Evolutionary conservation across 2,113 vertebrate genomes (phyloP).

Genomic region (Actenoides lindsayi): DNA sequence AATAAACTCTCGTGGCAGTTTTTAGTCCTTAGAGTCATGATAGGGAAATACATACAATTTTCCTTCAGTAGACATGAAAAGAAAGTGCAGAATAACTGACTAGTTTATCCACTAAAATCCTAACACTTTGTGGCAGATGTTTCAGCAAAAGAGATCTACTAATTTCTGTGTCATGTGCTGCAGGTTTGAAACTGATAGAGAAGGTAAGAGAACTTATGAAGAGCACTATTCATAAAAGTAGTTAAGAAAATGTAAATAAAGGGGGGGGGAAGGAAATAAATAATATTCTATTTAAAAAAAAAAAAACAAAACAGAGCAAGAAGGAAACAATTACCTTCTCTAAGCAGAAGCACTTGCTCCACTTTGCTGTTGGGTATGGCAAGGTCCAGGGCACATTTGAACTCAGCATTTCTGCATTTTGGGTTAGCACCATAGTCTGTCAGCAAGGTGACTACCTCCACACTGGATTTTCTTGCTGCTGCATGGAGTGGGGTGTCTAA

Average conservation of each 20-base stretch:
- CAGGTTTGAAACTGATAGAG: not conserved
- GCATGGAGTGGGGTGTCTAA: constrained; percentile 86
- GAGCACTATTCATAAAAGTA: not conserved
- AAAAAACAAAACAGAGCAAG: not conserved
- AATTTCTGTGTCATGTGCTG: not conserved
- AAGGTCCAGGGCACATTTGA: constrained; percentile 84
- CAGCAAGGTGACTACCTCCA: constrained; percentile 78
- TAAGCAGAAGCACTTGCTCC: constrained; percentile 74
- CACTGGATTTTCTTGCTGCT: constrained; percentile 74
- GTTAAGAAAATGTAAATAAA: not conserved
- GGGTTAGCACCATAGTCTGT: constrained; percentile 87
- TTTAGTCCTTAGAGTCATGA: not conserved
- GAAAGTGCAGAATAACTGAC: not conserved
- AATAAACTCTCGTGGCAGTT: not conserved
- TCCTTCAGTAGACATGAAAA: not conserved
- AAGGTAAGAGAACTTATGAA: not conserved
- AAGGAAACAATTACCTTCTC: constrained; percentile 73
- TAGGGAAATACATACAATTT: not conserved
- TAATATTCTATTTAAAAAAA: not conserved
- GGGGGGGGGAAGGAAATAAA: not conserved
- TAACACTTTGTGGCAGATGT: not conserved
- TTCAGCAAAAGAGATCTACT: not conserved
- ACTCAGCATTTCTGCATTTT: constrained; percentile 81
- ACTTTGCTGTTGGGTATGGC: constrained; percentile 74
- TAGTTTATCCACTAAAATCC: not conserved